A percentile compares a stretch with the other conserved stretches of the same genome.
phyloP scores from a whole-genome alignment of 2,113 vertebrate species.

The Nyctereutes procyonoides region DNA sequence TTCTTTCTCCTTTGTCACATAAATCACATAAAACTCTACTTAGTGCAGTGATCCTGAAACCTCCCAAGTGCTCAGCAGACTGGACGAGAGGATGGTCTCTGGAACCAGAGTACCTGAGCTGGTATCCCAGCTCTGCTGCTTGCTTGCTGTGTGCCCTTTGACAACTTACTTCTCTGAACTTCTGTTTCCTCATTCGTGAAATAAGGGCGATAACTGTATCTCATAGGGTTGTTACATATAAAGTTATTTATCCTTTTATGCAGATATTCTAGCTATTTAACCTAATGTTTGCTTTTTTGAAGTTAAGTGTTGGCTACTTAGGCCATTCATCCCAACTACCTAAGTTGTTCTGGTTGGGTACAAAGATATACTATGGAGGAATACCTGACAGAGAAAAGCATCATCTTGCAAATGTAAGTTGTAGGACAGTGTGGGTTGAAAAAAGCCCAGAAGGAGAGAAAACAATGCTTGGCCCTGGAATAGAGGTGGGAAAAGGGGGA shows the following conservation, averaged over 20 bases:
- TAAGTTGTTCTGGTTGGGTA: neutral
- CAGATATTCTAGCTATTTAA: neutral
- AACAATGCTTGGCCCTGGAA: neutral
- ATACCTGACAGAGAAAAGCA: neutral
- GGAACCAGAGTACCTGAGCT: neutral
- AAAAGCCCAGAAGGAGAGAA: neutral
- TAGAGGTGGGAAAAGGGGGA: neutral
- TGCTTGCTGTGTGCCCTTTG: neutral
- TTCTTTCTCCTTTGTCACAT: neutral
- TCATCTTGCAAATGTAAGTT: neutral
- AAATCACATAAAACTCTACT: neutral
- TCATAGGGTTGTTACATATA: neutral
- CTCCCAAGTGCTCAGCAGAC: neutral
- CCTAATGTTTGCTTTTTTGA: neutral
- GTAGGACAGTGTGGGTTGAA: neutral
- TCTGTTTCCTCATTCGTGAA: slow-evolving; percentile 18
- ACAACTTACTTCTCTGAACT: neutral
- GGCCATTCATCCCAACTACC: neutral
- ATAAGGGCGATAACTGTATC: neutral
- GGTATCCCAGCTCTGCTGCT: neutral
- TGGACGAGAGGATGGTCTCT: neutral
- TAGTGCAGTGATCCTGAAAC: neutral
- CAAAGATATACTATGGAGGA: neutral
- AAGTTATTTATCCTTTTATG: neutral
- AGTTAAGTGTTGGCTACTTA: neutral